A percentile compares a stretch with the other conserved stretches of the same genome.
phyloP scores from a whole-genome alignment of 2,113 vertebrate genomes.

The Silurus asotus region DNA sequence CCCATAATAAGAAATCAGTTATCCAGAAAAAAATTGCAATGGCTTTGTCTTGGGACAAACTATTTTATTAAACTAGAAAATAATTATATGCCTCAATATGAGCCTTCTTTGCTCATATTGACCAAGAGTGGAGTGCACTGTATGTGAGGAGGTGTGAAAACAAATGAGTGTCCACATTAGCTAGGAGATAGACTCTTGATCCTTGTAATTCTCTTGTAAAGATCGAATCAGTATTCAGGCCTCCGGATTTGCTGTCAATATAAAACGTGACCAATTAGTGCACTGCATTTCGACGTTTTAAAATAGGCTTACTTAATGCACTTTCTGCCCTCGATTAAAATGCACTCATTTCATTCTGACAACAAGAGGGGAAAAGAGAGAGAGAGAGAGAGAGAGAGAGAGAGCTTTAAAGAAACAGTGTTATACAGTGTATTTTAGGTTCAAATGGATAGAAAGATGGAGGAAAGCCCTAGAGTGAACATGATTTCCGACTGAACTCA shows the following conservation, averaged over 20 bases:
- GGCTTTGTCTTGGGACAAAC: too few relatives aligned
- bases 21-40: neutral
- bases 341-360: slow-evolving; percentile 22
- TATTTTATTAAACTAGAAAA: too few relatives aligned
- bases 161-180: neutral
- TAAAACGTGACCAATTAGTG: slow-evolving; percentile 3
- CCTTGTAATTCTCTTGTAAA: neutral
- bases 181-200: neutral
- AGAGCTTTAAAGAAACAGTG: neutral
- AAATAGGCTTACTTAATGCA: slow-evolving; percentile 13
- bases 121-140: neutral
- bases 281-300: neutral
- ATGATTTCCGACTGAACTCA: neutral
- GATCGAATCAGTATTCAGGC: neutral
- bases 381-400: slow-evolving; percentile 32
- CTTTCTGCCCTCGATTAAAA: slow-evolving; percentile 7
- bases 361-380: slow-evolving; percentile 41
- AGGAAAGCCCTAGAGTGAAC: neutral
- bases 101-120: neutral
- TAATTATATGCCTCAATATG: too few relatives aligned
- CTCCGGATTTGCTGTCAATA: slow-evolving; percentile 4
- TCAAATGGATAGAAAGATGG: neutral
- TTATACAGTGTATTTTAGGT: neutral
- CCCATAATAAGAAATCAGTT: neutral
- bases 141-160: neutral